Conservation (phyloP, 2,888 invertebrate species). For the Drosophila neutralis region DNA sequence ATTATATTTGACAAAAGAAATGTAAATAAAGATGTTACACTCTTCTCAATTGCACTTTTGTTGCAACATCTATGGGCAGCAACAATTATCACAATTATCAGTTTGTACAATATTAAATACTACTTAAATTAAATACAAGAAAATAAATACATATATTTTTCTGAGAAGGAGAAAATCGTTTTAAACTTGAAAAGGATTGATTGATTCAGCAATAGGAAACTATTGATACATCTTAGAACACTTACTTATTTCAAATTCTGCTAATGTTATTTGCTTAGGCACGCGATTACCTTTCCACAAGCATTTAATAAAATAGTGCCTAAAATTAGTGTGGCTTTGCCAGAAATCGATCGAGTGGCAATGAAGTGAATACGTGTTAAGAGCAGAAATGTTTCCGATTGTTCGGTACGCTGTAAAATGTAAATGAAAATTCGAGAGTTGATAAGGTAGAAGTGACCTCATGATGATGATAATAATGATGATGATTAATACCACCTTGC, state of each 20-base stretch:
- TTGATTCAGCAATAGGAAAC: neutral
- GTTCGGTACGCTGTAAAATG: conserved; percentile 20
- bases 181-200: neutral
- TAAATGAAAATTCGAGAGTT: neutral
- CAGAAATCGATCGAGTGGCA: neutral
- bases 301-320: neutral
- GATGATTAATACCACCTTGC: conserved; percentile 50
- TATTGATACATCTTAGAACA: neutral
- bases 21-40: conserved; percentile 32
- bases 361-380: conserved; percentile 2
- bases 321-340: neutral
- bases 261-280: neutral
- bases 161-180: neutral
- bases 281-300: neutral
- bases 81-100: neutral
- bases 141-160: neutral
- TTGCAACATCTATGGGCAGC: neutral
- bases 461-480: conserved; percentile 13
- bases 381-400: neutral
- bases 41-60: neutral
- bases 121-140: neutral
- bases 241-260: neutral
- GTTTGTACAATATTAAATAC: neutral
- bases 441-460: conserved; percentile 6
- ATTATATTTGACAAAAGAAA: conserved; percentile 59